Base-by-base conservation (phyloP, 2,888 invertebrate genomes). In the Drosophila testacea region DNA sequence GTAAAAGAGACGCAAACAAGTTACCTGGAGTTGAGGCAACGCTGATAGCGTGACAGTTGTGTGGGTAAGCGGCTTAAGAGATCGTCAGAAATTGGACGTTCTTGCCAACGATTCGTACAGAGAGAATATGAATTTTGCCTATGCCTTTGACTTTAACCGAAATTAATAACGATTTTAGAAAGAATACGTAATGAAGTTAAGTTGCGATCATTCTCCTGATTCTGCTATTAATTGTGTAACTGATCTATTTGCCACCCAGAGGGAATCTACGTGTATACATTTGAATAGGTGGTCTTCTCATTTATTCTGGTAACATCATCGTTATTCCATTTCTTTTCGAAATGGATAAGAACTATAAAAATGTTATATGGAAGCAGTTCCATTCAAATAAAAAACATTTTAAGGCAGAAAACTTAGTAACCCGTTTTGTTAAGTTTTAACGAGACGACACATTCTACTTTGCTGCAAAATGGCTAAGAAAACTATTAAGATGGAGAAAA, bases 61-160 rank as follows among this genome's bases (percentile, higher is more conserved):
- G 77, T 77, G 77, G 77, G 82, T 83, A 86, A 83, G 82, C 87
- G 72, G 83, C 87, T 83, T 86, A 78, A 67, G 46, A 64, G 82
- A 77, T 81, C 81, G 69, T 56, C 69, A 59, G 38, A 59, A 56
- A 59, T 10, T 57, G 48, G 30, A 61, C 63, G 60, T 41, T 46
- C 48, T 56, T 41, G 57, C 59, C 54, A 28, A 60, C 68, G 44
- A 59, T 51, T 59, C 54, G 51, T 72, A 55, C 59, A 51, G 39
- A 51, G 72, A 57, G 62, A 51, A 52, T 56, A 48, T 44, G 48
- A 16, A 51, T 54, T 36, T 52, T 46, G 47, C 27, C 48, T 16
- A 44, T 51, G 48, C 4, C 39, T 65, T 50, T 62, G 57, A 55
- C 73, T 41, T 68, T 74, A 63, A 73, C 69, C 81, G 83, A 86